Evolutionary conservation across 2,797 vertebrate genomes (phyloP).

Genomic region (Falco naumanni): DNA sequence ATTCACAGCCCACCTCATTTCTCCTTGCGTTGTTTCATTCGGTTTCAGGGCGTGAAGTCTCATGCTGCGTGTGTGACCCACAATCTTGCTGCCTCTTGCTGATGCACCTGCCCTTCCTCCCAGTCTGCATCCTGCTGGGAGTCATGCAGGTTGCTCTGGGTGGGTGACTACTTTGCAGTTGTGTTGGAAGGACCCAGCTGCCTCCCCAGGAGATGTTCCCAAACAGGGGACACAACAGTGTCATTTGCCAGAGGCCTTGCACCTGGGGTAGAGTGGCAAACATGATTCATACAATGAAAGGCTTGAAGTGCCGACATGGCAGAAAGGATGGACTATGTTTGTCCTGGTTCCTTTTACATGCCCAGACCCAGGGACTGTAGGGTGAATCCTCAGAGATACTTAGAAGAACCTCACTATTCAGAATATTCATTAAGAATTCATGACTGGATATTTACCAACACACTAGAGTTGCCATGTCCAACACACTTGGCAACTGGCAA

Average conservation of each 20-base stretch:
- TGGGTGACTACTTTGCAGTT: neutral
- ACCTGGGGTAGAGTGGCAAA: neutral
- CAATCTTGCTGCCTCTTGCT: neutral
- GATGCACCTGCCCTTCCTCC: neutral
- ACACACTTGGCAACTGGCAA: neutral
- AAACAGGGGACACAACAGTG: neutral
- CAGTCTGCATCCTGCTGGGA: neutral
- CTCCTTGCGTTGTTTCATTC: neutral
- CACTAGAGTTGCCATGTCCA: neutral
- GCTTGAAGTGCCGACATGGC: neutral
- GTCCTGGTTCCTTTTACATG: neutral
- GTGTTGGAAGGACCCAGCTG: neutral
- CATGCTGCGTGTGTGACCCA: neutral
- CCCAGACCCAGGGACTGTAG: neutral
- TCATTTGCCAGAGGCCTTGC: neutral
- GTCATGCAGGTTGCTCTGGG: fast-evolving
- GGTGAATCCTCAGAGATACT: neutral
- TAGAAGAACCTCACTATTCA: neutral
- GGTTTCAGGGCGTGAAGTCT: neutral
- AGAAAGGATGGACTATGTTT: neutral
- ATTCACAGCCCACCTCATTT: neutral
- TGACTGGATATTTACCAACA: neutral
- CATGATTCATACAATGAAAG: neutral
- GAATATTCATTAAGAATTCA: neutral
- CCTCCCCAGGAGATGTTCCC: neutral